phyloP scores from a whole-genome alignment of 2,797 vertebrate genomes.

The Lacerta agilis region DNA sequence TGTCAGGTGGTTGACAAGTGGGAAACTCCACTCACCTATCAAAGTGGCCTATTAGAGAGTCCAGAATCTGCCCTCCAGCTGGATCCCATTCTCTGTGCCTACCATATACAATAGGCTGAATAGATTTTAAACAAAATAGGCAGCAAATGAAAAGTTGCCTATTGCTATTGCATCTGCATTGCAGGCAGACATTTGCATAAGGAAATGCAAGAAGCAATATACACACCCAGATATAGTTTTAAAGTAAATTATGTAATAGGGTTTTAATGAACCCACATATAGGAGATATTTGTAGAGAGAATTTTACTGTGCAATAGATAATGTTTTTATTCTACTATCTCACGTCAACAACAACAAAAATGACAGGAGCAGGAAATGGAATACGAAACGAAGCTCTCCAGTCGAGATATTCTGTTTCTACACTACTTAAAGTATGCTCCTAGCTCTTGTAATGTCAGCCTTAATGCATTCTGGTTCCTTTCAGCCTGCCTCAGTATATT shows the following conservation, averaged over 20 bases:
- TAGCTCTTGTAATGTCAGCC: constrained; percentile 38
- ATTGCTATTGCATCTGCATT: neutral
- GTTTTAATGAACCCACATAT: neutral
- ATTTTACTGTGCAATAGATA: neutral
- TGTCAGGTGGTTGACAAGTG: too few species aligned
- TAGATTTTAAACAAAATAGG: neutral
- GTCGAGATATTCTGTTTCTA: constrained; percentile 40
- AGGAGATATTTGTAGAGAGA: neutral
- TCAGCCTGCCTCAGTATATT: constrained; percentile 42
- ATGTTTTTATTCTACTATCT: constrained; percentile 23
- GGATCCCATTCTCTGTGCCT: neutral
- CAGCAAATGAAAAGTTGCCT: constrained; percentile 2
- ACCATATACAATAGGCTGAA: neutral
- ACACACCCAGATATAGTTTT: neutral
- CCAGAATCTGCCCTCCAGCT: neutral
- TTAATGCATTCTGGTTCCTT: constrained; percentile 57
- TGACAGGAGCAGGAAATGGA: constrained; percentile 38
- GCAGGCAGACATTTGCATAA: neutral
- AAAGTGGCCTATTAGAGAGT: neutral
- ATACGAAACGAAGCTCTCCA: constrained; percentile 18
- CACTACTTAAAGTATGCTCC: constrained; percentile 21
- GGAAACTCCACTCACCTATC: too few species aligned
- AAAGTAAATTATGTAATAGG: constrained; percentile 15
- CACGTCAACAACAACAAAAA: constrained; percentile 2
- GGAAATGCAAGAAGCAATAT: neutral